phyloP scores from a whole-genome alignment of 1,140 invertebrate genomes.

The Dolichoris vasculosae region DNA sequence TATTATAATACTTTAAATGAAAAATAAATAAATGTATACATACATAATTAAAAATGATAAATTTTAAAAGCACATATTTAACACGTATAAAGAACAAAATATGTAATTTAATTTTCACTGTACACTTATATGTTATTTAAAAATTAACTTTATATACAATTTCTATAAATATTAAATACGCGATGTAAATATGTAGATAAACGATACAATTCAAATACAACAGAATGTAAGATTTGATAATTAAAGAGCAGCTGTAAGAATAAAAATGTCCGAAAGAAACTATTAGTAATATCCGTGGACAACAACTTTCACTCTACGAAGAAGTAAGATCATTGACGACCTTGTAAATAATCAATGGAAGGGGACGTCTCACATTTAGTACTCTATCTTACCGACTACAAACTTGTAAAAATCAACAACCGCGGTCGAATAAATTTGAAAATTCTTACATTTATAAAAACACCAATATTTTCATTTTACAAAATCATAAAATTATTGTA shows the following conservation, averaged over 20 bases:
- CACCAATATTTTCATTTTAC: too few species aligned
- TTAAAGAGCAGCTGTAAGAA: conserved; percentile 16
- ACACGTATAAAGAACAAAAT: background rate
- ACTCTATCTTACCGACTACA: conserved; percentile 41
- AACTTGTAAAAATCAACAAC: background rate
- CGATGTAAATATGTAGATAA: background rate
- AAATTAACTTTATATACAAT: background rate
- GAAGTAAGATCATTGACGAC: conserved; percentile 47
- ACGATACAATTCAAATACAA: background rate
- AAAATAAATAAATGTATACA: background rate
- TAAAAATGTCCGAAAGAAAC: conserved; percentile 29
- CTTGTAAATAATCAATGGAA: conserved; percentile 37
- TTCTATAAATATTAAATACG: background rate
- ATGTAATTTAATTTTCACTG: background rate
- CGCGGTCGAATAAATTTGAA: background rate
- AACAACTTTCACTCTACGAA: conserved; percentile 45
- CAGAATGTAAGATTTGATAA: background rate
- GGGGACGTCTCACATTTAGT: background rate
- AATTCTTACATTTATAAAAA: too few species aligned
- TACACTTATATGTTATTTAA: background rate
- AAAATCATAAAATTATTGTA: too few species aligned
- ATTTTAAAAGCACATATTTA: background rate
- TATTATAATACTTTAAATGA: background rate
- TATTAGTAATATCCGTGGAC: background rate
- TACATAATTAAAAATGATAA: background rate